Percentiles rank a stretch among this genome's conserved stretches.
These are phyloP conservation scores for Cyprinus carpio DNA, from an alignment of 2,113 vertebrate species.

Conservation along the genomic window DNA sequence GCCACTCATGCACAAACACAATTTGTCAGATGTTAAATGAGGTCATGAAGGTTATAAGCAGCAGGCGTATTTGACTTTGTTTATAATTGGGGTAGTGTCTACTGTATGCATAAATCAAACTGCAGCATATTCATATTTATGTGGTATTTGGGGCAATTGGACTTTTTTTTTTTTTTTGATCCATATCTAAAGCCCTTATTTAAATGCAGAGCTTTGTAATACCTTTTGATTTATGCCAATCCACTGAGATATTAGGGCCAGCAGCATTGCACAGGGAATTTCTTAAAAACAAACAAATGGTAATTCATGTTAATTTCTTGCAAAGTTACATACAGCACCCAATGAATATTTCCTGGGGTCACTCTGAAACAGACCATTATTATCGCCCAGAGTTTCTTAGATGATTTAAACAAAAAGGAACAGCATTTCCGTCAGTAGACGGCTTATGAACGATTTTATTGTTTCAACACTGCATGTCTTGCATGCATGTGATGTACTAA, in stretches of 20 bases:
- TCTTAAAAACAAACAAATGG: conserved; percentile 26
- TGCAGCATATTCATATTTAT: conserved; percentile 18
- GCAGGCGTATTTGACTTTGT: neutral
- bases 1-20: neutral
- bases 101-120: neutral
- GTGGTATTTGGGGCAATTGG: neutral
- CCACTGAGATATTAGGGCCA: conserved; percentile 18
- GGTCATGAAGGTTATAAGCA: conserved; percentile 23
- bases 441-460: neutral
- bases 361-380: conserved; percentile 8
- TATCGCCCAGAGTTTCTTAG: neutral
- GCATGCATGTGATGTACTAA: neutral
- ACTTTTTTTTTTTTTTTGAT: neutral
- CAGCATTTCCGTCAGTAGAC: neutral
- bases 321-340: conserved; percentile 22
- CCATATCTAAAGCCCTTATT: conserved; percentile 20
- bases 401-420: neutral
- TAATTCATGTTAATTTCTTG: conserved; percentile 33
- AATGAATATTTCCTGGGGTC: conserved; percentile 9
- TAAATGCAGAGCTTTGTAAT: conserved; percentile 33
- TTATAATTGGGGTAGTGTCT: neutral
- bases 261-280: neutral
- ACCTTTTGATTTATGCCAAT: conserved; percentile 7
- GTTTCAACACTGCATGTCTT: neutral
- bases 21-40: conserved; percentile 3